Conservation (phyloP, 2,888 invertebrate species). For the Netelia melanura region DNA sequence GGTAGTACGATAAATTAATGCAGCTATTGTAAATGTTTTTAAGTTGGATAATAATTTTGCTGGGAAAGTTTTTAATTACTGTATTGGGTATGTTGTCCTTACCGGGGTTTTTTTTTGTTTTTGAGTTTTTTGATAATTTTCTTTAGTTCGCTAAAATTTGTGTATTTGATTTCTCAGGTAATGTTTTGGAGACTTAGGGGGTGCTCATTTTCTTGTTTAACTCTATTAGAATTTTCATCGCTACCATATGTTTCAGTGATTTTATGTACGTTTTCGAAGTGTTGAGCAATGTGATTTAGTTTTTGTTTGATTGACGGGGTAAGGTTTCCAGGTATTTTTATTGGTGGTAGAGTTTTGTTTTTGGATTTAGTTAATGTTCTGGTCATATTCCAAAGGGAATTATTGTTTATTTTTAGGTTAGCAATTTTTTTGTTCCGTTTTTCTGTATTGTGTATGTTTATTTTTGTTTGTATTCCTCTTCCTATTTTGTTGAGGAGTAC, state of each 20-base stretch:
- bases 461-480: conserved; percentile 30
- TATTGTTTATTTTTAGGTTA: conserved; percentile 41
- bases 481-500: not conserved
- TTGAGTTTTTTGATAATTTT: too few relatives aligned
- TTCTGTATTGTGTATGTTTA: not conserved
- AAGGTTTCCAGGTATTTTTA: conserved; percentile 18
- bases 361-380: conserved; percentile 40
- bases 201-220: too few relatives aligned
- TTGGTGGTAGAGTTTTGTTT: not conserved
- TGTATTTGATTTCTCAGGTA: too few relatives aligned
- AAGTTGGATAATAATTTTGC: too few relatives aligned
- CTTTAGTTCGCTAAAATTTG: too few relatives aligned
- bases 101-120: too few relatives aligned
- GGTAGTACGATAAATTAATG: conserved; percentile 1
- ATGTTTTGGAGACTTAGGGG: too few relatives aligned
- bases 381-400: conserved; percentile 62
- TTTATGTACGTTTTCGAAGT: conserved; percentile 58
- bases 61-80: too few relatives aligned
- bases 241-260: too few relatives aligned
- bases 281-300: conserved; percentile 60
- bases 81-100: too few relatives aligned
- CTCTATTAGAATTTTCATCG: too few relatives aligned
- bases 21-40: not conserved
- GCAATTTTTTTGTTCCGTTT: conserved; percentile 51
- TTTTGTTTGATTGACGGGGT: conserved; percentile 8